These are phyloP conservation scores for Pipistrellus nathusii DNA, from an alignment of 2,797 vertebrate species.

Conservation along the genomic window DNA sequence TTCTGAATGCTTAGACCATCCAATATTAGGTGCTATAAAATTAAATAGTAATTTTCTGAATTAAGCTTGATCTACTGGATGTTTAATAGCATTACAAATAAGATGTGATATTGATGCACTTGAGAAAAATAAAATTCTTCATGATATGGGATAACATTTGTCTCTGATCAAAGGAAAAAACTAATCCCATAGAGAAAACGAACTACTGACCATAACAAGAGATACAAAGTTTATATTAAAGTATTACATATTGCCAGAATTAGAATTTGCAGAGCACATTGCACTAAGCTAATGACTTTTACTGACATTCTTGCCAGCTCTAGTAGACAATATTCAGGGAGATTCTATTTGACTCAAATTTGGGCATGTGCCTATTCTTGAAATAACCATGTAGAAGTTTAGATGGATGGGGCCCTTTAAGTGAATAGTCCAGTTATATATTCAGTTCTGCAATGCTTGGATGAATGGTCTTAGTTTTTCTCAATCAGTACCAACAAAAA, in stretches of 20 bases:
- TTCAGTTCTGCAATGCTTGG: background rate
- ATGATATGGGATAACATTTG: background rate
- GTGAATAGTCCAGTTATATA: background rate
- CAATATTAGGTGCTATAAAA: background rate
- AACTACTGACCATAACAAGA: background rate
- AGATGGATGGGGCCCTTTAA: background rate
- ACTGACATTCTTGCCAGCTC: background rate
- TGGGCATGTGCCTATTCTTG: background rate
- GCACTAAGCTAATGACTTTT: background rate
- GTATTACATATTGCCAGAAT: background rate
- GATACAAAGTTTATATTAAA: slow-evolving; percentile 4
- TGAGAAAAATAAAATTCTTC: background rate
- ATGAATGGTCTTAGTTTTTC: background rate
- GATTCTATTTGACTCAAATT: background rate
- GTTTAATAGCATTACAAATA: slow-evolving; percentile 22
- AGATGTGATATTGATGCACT: background rate
- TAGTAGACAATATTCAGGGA: background rate
- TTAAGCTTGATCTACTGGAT: background rate
- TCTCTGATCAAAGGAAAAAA: background rate
- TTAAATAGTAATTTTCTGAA: background rate
- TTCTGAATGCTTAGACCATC: background rate
- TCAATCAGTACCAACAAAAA: background rate
- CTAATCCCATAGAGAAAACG: background rate
- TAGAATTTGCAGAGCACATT: background rate
- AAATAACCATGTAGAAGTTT: background rate